A percentile compares a stretch with the other conserved stretches of the same genome.
These are phyloP conservation scores for Enteromius unitaeniatus DNA, from an alignment of 2,797 vertebrate species.

Conservation along the genomic window DNA sequence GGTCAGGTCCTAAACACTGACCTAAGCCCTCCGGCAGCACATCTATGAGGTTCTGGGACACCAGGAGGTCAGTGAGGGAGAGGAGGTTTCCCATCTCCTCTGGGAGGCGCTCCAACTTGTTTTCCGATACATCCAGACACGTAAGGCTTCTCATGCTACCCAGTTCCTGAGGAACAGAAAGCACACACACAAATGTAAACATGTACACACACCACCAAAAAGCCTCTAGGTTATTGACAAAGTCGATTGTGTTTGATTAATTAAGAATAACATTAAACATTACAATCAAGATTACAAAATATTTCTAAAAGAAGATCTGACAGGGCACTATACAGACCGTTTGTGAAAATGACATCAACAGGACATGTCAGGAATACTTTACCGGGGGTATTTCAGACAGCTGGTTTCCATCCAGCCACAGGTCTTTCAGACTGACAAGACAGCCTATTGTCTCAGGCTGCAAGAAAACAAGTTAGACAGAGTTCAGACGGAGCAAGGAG, in stretches of 20 bases:
- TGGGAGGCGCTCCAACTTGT: constrained; percentile 93
- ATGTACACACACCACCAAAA: background rate
- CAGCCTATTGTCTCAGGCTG: constrained; percentile 95
- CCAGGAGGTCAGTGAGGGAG: constrained; percentile 90
- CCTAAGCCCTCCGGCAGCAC: constrained; percentile 91
- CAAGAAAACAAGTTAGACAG: constrained; percentile 66
- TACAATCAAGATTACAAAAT: background rate
- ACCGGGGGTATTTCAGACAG: constrained; percentile 92
- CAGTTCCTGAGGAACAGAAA: constrained; percentile 82
- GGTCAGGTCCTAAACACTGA: constrained; percentile 63
- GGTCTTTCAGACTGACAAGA: constrained; percentile 93
- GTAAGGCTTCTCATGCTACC: constrained; percentile 92
- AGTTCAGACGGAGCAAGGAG: constrained; percentile 39
- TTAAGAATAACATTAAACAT: background rate
- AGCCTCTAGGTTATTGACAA: background rate
- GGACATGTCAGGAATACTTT: constrained; percentile 62
- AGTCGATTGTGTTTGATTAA: background rate
- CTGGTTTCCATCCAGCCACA: constrained; percentile 99
- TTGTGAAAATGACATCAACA: constrained; percentile 19
- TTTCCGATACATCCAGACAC: constrained; percentile 97
- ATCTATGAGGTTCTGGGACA: constrained; percentile 95
- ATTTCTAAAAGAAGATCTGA: background rate
- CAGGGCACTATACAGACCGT: background rate
- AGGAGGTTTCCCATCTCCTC: constrained; percentile 89
- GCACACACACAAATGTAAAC: constrained; percentile 5